These are phyloP conservation scores for Epinotia nisella DNA, from an alignment of 2,888 invertebrate species.

Conservation along the genomic window DNA sequence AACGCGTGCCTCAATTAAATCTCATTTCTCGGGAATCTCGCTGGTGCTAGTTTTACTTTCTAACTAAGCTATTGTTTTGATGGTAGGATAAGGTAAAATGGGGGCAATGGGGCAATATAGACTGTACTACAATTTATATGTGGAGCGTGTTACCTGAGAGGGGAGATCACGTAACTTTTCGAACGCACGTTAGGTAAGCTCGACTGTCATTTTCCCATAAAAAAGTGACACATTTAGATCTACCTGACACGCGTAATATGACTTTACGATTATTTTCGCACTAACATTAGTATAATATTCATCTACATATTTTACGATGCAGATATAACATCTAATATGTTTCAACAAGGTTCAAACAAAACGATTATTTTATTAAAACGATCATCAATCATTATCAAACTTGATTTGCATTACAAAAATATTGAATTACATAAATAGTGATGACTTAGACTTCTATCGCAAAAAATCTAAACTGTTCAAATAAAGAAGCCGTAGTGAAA, in stretches of 20 bases:
- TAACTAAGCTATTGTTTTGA: conserved; percentile 18
- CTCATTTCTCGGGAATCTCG: not conserved
- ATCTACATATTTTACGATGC: conserved; percentile 39
- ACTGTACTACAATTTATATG: not conserved
- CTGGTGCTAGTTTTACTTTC: conserved; percentile 5
- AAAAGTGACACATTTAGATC: no score
- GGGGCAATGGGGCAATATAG: not conserved
- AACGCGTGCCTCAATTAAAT: conserved; percentile 10
- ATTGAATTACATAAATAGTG: conserved; percentile 18
- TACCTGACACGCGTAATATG: no score
- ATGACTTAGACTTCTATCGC: conserved; percentile 2
- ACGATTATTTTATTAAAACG: conserved; percentile 35
- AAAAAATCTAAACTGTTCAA: conserved; percentile 7
- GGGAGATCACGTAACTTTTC: no score
- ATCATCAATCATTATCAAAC: conserved; percentile 37
- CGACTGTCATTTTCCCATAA: no score
- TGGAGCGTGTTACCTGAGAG: no score
- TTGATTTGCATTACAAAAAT: conserved; percentile 37
- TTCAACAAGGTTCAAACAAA: conserved; percentile 40
- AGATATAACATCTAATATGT: conserved; percentile 46
- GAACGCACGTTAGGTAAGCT: no score
- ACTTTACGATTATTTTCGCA: conserved; percentile 5
- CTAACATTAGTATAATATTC: conserved; percentile 25
- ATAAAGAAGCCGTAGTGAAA: conserved; percentile 7
- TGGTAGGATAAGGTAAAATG: conserved; percentile 7